Evolutionary conservation across 37 sponge, comb jelly and placozoan species (phyloP).

Genomic region (Bolinopsis microptera): DNA sequence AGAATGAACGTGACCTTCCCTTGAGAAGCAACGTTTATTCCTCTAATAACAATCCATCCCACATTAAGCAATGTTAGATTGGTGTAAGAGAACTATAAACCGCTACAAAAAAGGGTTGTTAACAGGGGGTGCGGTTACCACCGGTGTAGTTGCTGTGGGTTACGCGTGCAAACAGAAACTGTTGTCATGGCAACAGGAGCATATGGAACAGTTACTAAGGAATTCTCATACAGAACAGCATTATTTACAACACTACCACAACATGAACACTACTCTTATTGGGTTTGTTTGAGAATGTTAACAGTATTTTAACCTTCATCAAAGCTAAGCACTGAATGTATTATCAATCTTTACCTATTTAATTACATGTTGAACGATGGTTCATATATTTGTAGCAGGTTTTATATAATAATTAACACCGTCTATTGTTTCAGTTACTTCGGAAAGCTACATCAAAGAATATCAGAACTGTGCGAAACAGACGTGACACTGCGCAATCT

Average conservation of each 20-base stretch:
- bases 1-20: too few relatives aligned
- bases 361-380: too few relatives aligned
- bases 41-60: too few relatives aligned
- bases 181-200: constrained; percentile 36
- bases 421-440: constrained; percentile 47
- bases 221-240: neutral
- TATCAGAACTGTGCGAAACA: neutral
- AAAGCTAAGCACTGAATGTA: too few relatives aligned
- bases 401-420: too few relatives aligned
- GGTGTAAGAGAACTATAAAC: neutral
- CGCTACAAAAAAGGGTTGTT: neutral
- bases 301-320: too few relatives aligned
- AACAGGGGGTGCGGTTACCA: neutral
- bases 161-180: neutral
- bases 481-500: neutral
- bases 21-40: too few relatives aligned
- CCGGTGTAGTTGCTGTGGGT: constrained; percentile 3
- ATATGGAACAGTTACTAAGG: constrained; percentile 3
- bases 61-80: constrained; percentile 7
- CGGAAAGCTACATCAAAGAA: neutral
- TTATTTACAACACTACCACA: neutral
- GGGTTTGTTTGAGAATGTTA: neutral
- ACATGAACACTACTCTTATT: constrained; percentile 44
- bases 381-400: too few relatives aligned
- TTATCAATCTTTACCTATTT: too few relatives aligned